Conservation (phyloP, 2,888 invertebrate genomes). For the Andrena fulva region DNA sequence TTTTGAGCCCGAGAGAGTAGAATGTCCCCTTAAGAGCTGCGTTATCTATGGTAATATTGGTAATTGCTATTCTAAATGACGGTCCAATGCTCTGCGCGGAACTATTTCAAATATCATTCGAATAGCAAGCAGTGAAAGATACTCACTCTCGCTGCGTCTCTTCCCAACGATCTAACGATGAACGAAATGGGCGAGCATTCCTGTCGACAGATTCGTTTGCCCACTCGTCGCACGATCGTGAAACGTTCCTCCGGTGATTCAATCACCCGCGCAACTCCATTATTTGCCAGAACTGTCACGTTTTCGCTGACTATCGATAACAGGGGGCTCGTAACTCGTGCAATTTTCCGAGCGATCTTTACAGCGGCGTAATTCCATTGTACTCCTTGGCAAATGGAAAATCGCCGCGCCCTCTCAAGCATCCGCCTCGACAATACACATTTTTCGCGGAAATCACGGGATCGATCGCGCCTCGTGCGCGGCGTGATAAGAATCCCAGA, state of each 20-base stretch:
- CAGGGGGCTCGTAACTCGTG: neutral
- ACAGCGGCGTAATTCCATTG: no score
- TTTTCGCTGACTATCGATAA: neutral
- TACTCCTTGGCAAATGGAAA: no score
- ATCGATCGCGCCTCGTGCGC: slow-evolving; percentile 60
- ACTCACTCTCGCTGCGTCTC: neutral
- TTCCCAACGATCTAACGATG: slow-evolving; percentile 8
- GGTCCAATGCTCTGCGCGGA: no score
- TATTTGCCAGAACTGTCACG: neutral
- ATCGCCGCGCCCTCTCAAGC: neutral
- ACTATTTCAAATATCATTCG: slow-evolving; percentile 5
- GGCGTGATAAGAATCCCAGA: slow-evolving; percentile 67
- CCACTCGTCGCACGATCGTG: slow-evolving; percentile 18
- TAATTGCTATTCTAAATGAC: no score
- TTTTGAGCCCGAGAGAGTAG: no score
- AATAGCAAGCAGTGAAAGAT: neutral
- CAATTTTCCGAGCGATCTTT: no score
- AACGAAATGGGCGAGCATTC: slow-evolving; percentile 17
- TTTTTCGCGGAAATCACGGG: slow-evolving; percentile 39
- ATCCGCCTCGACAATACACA: neutral
- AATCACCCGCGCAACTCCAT: neutral
- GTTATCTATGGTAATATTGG: no score
- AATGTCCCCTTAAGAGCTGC: no score
- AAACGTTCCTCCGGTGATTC: slow-evolving; percentile 35
- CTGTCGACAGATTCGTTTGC: slow-evolving; percentile 42